Evolutionary conservation across 2,113 vertebrate genomes (phyloP).

Genomic region (Bufo gargarizans): DNA sequence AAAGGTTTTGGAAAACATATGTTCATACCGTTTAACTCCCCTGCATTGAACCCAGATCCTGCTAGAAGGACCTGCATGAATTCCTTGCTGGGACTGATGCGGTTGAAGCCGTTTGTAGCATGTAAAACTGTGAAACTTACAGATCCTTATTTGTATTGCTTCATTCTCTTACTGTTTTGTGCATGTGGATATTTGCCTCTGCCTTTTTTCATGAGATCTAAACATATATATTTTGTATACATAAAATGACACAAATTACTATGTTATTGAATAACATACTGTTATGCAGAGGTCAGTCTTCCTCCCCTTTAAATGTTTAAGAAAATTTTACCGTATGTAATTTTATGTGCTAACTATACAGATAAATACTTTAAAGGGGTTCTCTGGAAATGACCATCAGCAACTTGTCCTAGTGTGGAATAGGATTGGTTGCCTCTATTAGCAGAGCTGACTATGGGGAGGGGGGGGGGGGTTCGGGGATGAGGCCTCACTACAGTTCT

Average conservation of each 20-base stretch:
- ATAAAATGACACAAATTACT: background rate
- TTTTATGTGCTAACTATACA: too few species aligned
- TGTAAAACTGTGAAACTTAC: slow-evolving; percentile 51
- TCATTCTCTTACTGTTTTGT: background rate
- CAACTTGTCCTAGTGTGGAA: too few species aligned
- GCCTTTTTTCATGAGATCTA: background rate
- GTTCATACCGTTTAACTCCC: background rate
- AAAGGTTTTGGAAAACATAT: slow-evolving; percentile 29
- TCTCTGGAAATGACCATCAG: too few species aligned
- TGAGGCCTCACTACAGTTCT: too few species aligned
- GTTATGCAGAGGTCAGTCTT: background rate
- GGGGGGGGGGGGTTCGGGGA: too few species aligned
- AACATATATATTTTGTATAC: background rate
- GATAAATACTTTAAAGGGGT: too few species aligned
- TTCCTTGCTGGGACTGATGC: slow-evolving; percentile 19
- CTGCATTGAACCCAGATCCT: background rate
- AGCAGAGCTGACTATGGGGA: too few species aligned
- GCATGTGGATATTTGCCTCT: background rate
- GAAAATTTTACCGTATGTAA: too few species aligned
- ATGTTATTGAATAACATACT: background rate
- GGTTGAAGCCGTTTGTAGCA: slow-evolving; percentile 48
- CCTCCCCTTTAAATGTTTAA: background rate
- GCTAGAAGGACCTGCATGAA: slow-evolving; percentile 9
- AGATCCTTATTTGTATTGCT: background rate
- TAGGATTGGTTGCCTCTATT: too few species aligned